Base-by-base conservation (phyloP, 2,113 vertebrate genomes). In the Entosphenus tridentatus region DNA sequence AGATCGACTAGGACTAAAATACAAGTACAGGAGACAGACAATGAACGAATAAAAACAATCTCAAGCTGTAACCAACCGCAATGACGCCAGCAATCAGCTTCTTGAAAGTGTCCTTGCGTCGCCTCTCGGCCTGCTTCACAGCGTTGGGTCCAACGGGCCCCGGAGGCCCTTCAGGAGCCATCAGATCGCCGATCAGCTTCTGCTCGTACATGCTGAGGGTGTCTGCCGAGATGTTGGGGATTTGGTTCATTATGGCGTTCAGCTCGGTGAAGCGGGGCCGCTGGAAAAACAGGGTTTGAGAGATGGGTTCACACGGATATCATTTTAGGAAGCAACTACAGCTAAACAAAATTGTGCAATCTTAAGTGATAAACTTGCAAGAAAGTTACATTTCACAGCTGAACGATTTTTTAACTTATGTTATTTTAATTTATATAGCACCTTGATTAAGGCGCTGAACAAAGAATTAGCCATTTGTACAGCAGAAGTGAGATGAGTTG, bases 71-170 rank as follows among this genome's bases (percentile, higher is more conserved):
- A 16, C 83, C 77, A 86, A 96, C 91, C 86, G 86, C 93, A 8
- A 98, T 83, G 68, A 84, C 84, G 75, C 93, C 93, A 57, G 87
- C 80, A 11, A 98, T 84, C 68, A 98, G 88, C 73, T 85, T 88
- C 78, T 82, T 96, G 76, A 98, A 98, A 72, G 89, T 83, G 73
- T 98, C 93, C 79, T 84, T 93, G 75, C 83, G 82, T 75, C 87
- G 87, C 75, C 95, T 98, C 55, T 96, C 90, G 69, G 82, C 79
- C 11, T 75, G 73, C 68, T 88, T 92, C 75, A 86, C 85, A 62
- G 79, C 74, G 1, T 76, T 78, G 16, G 86, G 83, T 39, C 39
- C 39, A 39, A 39, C 39, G 39, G 39, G 39, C 39, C 39, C 39
- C 39, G 39, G 39, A 7, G 39, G 39, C 39, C 39, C 39, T 39